Percentiles rank a stretch among this genome's conserved stretches.
phyloP scores from a whole-genome alignment of 2,113 vertebrate genomes.

The Aptenodytes patagonicus region DNA sequence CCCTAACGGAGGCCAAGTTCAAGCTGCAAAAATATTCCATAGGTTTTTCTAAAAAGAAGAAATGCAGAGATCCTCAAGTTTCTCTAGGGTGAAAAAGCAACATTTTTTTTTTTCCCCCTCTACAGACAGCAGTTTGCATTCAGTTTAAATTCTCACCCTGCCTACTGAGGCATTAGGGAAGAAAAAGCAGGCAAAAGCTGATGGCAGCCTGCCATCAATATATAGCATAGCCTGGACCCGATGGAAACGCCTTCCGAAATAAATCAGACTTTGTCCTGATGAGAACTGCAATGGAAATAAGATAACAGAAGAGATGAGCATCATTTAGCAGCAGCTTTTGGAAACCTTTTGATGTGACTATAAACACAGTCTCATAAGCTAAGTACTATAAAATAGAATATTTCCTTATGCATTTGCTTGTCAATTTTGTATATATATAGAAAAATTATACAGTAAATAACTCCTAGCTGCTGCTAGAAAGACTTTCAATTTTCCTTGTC shows the following conservation, averaged over 20 bases:
- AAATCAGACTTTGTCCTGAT: background rate
- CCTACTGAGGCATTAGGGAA: background rate
- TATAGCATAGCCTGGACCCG: background rate
- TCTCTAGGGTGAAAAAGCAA: background rate
- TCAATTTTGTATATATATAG: background rate
- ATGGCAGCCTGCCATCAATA: slow-evolving; percentile 1
- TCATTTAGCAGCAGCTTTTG: slow-evolving; percentile 15
- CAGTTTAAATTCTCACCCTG: background rate
- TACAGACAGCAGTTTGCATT: background rate
- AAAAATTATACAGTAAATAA: background rate
- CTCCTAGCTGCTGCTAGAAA: background rate
- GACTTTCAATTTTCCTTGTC: background rate
- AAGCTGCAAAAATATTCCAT: background rate
- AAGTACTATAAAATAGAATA: background rate
- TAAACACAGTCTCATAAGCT: background rate
- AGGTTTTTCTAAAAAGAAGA: background rate
- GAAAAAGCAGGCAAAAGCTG: background rate
- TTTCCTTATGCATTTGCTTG: background rate
- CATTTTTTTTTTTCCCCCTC: background rate
- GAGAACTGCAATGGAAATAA: background rate
- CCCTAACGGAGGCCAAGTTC: background rate
- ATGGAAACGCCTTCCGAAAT: background rate
- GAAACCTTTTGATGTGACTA: background rate
- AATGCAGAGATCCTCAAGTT: background rate
- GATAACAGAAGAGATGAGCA: background rate